A percentile compares a stretch with the other conserved stretches of the same genome.
These are phyloP conservation scores for Rhineura floridana DNA, from an alignment of 2,113 vertebrate species.

Conservation along the genomic window DNA sequence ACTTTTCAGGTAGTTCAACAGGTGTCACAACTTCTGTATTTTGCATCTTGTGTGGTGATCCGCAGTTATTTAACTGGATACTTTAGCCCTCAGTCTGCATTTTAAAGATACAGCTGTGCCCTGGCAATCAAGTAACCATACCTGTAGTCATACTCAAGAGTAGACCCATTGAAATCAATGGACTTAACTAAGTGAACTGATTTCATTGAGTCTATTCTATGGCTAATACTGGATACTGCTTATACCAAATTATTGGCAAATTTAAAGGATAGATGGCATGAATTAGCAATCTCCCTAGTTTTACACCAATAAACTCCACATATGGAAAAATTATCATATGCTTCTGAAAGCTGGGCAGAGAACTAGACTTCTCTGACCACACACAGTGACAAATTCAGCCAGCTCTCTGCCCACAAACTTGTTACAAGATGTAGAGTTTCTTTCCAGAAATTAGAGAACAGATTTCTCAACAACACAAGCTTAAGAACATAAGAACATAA, in stretches of 20 bases:
- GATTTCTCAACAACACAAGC: background rate
- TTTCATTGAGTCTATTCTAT: too few species aligned
- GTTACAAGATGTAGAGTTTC: background rate
- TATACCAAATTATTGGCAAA: background rate
- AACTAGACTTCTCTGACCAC: conserved; percentile 1
- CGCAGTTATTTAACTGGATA: background rate
- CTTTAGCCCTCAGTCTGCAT: background rate
- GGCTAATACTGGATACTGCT: background rate
- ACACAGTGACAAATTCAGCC: background rate
- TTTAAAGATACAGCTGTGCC: background rate
- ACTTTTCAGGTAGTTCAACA: background rate
- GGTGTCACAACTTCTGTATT: too few species aligned
- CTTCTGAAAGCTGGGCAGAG: conserved; percentile 12
- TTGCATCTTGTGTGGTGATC: background rate
- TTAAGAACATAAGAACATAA: too few species aligned
- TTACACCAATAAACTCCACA: background rate
- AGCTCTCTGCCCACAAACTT: background rate
- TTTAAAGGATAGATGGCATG: background rate
- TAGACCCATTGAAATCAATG: too few species aligned
- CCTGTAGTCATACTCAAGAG: background rate
- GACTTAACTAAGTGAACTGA: too few species aligned
- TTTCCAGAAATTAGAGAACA: background rate
- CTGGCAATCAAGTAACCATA: fast-evolving
- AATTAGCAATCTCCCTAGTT: background rate
- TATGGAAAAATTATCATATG: conserved; percentile 7